Percentiles rank a stretch among this genome's conserved stretches.
phyloP scores from a whole-genome alignment of 2,797 vertebrate genomes.

The Tarsius wallacei region DNA sequence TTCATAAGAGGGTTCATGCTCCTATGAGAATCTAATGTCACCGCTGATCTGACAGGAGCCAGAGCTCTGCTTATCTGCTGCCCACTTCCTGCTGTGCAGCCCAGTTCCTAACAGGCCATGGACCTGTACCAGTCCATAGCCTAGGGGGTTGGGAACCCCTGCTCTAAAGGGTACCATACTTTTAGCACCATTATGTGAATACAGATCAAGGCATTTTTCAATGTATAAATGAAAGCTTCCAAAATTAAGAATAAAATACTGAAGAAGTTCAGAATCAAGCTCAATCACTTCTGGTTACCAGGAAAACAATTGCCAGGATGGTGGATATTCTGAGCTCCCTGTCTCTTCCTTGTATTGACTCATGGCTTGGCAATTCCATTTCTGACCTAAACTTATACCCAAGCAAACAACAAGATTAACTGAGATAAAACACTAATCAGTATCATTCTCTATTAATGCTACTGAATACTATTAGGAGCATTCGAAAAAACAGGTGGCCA shows the following conservation, averaged over 20 bases:
- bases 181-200: conserved; percentile 44
- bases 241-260: conserved; percentile 29
- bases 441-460: background rate
- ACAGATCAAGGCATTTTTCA: conserved; percentile 28
- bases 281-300: background rate
- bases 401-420: background rate
- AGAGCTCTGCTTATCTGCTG: too few species aligned
- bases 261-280: conserved; percentile 48
- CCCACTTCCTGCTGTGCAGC: too few species aligned
- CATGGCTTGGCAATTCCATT: background rate
- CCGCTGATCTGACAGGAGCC: too few species aligned
- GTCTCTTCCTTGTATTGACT: background rate
- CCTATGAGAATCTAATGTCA: too few species aligned
- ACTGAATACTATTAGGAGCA: background rate
- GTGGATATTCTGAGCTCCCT: accelerated
- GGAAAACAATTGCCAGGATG: background rate
- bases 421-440: background rate
- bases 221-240: conserved; percentile 34
- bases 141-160: too few species aligned
- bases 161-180: background rate
- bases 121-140: too few species aligned
- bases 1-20: too few species aligned
- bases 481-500: background rate
- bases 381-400: background rate
- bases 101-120: too few species aligned